phyloP scores from a whole-genome alignment of 2,888 invertebrate species.

The Phaonia tiefii region DNA sequence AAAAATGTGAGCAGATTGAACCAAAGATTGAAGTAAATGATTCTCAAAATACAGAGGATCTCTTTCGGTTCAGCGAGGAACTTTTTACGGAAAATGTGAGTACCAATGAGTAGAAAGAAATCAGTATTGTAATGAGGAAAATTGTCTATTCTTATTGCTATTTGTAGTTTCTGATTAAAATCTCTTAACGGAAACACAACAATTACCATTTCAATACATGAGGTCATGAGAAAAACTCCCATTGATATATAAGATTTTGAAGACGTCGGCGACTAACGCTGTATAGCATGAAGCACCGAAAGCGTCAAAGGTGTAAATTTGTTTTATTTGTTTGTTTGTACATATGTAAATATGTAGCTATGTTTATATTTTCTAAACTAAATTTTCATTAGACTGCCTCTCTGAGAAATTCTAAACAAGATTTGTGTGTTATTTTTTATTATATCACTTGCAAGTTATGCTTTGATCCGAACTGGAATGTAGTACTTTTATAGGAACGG shows the following conservation, averaged over 20 bases:
- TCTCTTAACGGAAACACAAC: conserved; percentile 22
- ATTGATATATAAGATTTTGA: too few relatives aligned
- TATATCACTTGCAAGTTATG: too few relatives aligned
- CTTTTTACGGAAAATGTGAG: conserved; percentile 58
- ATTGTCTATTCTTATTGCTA: too few relatives aligned
- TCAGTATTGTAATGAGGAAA: too few relatives aligned
- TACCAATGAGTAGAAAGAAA: background rate
- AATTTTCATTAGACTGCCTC: background rate
- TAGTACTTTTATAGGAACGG: too few relatives aligned
- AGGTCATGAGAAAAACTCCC: too few relatives aligned
- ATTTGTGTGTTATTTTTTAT: too few relatives aligned
- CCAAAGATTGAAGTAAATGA: background rate
- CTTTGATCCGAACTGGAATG: too few relatives aligned
- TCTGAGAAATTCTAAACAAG: too few relatives aligned
- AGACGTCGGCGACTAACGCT: too few relatives aligned
- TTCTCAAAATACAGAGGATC: conserved; percentile 31
- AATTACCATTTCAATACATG: background rate
- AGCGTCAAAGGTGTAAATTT: too few relatives aligned
- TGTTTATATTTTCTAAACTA: background rate
- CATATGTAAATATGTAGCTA: background rate
- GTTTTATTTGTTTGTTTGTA: background rate
- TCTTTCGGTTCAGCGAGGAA: conserved; percentile 55
- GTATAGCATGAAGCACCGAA: too few relatives aligned
- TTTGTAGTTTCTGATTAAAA: background rate
- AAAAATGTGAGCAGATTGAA: conserved; percentile 11